A percentile compares a stretch with the other conserved stretches of the same genome.
Evolutionary conservation across 2,888 invertebrate genomes (phyloP).

Genomic region (Pheosia gnoma): DNA sequence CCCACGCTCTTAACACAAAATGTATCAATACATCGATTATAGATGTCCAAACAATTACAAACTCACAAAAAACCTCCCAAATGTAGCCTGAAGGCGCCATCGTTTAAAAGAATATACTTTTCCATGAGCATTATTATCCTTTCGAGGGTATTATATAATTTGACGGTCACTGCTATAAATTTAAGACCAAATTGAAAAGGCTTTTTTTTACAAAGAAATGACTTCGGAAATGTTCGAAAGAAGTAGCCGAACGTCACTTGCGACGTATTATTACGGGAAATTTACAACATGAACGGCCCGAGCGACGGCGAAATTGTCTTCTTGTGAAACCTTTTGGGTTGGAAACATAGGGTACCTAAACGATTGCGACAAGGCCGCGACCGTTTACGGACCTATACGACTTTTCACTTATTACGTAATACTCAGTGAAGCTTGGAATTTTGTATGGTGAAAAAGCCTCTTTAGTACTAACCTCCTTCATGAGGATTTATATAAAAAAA

Average conservation of each 20-base stretch:
- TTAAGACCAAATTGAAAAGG: slow-evolving; percentile 26
- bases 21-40: too few species aligned
- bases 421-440: too few species aligned
- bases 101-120: slow-evolving; percentile 53
- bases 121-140: slow-evolving; percentile 61
- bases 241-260: slow-evolving; percentile 45
- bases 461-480: too few species aligned
- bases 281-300: slow-evolving; percentile 35
- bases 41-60: too few species aligned
- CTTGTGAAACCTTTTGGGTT: slow-evolving; percentile 37
- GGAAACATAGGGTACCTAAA: slow-evolving; percentile 18
- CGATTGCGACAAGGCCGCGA: too few species aligned
- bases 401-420: too few species aligned
- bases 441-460: too few species aligned
- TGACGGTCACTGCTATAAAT: slow-evolving; percentile 72
- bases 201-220: slow-evolving; percentile 46
- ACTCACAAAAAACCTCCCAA: too few species aligned
- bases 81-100: slow-evolving; percentile 18
- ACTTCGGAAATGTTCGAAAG: slow-evolving; percentile 38
- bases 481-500: too few species aligned
- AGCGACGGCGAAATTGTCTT: slow-evolving; percentile 40
- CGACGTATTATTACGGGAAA: slow-evolving; percentile 58
- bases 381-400: too few species aligned
- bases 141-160: slow-evolving; percentile 56
- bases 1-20: too few species aligned